Evolutionary conservation across 2,888 invertebrate species (phyloP), one percentile per base, ranked within the genome.

Genomic region (Sialis lutaria): DNA sequence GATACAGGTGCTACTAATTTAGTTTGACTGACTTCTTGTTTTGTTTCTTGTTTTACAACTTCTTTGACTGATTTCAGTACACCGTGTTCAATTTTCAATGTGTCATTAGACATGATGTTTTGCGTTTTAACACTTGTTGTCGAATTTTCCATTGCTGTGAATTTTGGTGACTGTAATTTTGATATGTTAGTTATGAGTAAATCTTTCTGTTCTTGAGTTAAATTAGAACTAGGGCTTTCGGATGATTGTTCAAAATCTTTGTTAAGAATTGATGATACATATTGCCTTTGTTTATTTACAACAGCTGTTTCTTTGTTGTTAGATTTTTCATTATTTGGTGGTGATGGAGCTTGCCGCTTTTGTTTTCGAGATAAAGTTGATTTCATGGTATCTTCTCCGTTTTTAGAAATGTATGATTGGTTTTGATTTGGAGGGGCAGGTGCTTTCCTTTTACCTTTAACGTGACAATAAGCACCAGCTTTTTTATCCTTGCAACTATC

Each of bases 381-480:
- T 46, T 22, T 46, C 8, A n/a, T 7, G 30, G 34, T 33, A 31
- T 54, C 52, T 33, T 45, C 39, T 33, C 33, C 43, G 13, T 37
- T 37, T 33, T 30, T 10, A n/a, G 44, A 35, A 6, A 48, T 46
- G 39, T 44, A 50, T 34, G 47, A 48, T 31, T 49, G 44, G 34
- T 55, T 52, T 5, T 53, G 53, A n/a, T 56, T 59, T 1, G 82
- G 84, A 5, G 84, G 84, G 52, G 70, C 73, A 0, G 84, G 84
- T 1, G 84, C 84, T 57, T 74, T 75, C 44, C 84, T 65, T 60
- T 85, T 85, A 30, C 84, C 84, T 53, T 81, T 82, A 1, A 84
- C 83, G 65, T 84, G 80, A 30, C 68, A 61, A 54, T 68, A 69
- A 4, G 68, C 64, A 5, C 74, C 73, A 7, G 75, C 69, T 52